Base-by-base conservation (phyloP, 2,113 vertebrate species). In the Caranx ignobilis region DNA sequence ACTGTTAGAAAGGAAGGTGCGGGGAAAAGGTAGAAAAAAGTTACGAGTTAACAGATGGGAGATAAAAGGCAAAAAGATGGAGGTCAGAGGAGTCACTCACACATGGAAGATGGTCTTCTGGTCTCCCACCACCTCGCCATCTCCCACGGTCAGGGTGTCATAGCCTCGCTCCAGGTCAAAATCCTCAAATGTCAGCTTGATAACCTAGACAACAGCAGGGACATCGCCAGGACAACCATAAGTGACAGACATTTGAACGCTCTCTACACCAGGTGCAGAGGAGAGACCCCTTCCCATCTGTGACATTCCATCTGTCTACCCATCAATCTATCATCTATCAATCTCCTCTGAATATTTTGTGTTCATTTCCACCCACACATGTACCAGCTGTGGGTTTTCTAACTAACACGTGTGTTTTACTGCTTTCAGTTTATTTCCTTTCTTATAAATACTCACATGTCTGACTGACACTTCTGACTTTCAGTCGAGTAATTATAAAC, bases 121-220 rank as follows among this genome's bases (percentile, higher is more conserved):
- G 88, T 99, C 98, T 21, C 97, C 98, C 1, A 97, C 96, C 87
- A 97, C 93, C 16, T 97, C 96, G 5, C 98, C 97, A 1, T 99
- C 98, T 62, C 98, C 98, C 18, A 99, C 96, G 0, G 97, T 99
- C 83, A 99, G 93, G 0, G 98, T 99, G 94, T 99, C 98, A n/a
- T 99, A 99, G 82, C 98, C 98, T 77, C 98, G 95, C 88, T 99
- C 98, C 92, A 99, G 94, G 89, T 99, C 98, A 86, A 99, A 99
- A 68, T 99, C 98, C 92, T 99, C 98, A 88, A 99, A 99, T 84
- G 95, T 98, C 71, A 99, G 94, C 91, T 99, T 99, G 95, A 99
- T 99, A 89, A 99, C 98, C 98, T 99, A 83, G 77, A 89, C 82
- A 82, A 75, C 50, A 84, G 75, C 1, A 3, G 72, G 48, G 59